Evolutionary conservation across 2,113 vertebrate genomes (phyloP), one percentile per base, ranked within the genome.

Genomic region (Podarcis raffonei): DNA sequence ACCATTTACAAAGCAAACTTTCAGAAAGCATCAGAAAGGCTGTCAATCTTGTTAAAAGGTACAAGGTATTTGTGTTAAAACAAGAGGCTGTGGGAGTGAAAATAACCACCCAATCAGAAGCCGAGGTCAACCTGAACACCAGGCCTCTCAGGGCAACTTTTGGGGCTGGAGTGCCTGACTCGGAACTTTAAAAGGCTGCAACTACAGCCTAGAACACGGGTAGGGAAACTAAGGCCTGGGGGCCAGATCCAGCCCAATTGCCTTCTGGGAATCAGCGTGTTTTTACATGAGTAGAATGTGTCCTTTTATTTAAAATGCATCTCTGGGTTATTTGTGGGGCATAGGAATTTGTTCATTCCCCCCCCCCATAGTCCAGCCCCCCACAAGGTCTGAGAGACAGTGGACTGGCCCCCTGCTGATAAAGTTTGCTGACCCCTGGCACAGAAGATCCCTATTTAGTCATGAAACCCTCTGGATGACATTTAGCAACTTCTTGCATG

Each of bases 21-120:
- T 89, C 76, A 72, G 35, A 88, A 27, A 32, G 30, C 27, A 75
- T 85, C 72, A 85, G 66, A 72, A 62, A 89, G 35, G 62, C 71
- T 39, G 6, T 35, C 20, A 0, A 0, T 15, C 68, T 71, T 3
- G 42, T 32, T 0, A 35, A 12, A 81, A 32, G 39, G 12, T 27
- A 9, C 3, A 72, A 30, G 1, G 65, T 42, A 66, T 22, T 32
- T 0, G 1, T 4, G 22, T 32, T 81, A 32, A 86, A 68, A 68
- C 0, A 0, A 81, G 6, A 27, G 69, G 22, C 72, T 57, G n/a
- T 57, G 23, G 53, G 16, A 65, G 32, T 30, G 42, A 82, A 84
- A 82, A 62, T 22, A 35, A 13, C 3, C 12, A 13, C 7, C 57
- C 23, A 68, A 69, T 48, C 15, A 27, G 15, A 20, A 87, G 22